These are phyloP conservation scores for Falco columbarius DNA, from an alignment of 2,797 vertebrate species.

Conservation along the genomic window DNA sequence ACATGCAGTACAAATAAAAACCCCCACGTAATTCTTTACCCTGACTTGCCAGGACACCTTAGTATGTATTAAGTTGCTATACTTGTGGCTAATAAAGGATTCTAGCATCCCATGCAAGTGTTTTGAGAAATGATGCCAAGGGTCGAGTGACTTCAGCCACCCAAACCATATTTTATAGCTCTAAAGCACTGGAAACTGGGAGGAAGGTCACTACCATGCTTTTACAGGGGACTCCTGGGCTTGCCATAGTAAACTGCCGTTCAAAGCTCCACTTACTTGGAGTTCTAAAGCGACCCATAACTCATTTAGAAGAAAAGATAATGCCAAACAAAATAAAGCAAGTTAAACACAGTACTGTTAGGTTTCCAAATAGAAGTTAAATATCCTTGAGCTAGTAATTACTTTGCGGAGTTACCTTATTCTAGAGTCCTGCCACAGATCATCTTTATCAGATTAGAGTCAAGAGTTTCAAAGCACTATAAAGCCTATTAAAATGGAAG, in stretches of 20 bases:
- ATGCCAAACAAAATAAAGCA: slow-evolving; percentile 38
- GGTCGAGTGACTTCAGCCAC: neutral
- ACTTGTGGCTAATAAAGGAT: neutral
- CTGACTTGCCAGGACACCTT: neutral
- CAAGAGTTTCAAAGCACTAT: neutral
- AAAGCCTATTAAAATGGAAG: neutral
- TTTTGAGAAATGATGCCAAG: neutral
- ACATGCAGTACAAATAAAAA: neutral
- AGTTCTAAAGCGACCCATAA: neutral
- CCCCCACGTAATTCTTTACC: neutral
- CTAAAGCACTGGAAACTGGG: neutral
- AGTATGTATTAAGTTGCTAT: neutral
- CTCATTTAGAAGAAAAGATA: neutral
- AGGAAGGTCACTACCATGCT: neutral
- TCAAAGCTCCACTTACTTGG: neutral
- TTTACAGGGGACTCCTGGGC: neutral
- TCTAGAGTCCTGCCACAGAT: neutral
- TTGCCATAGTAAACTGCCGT: neutral
- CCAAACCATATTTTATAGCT: neutral
- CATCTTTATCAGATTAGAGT: neutral
- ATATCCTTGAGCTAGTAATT: neutral
- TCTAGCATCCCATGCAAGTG: neutral
- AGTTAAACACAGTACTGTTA: neutral
- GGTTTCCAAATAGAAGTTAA: neutral
- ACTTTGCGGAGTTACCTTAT: neutral